Conservation (phyloP, 2,113 vertebrate genomes). For the Lucifuga dentata region DNA sequence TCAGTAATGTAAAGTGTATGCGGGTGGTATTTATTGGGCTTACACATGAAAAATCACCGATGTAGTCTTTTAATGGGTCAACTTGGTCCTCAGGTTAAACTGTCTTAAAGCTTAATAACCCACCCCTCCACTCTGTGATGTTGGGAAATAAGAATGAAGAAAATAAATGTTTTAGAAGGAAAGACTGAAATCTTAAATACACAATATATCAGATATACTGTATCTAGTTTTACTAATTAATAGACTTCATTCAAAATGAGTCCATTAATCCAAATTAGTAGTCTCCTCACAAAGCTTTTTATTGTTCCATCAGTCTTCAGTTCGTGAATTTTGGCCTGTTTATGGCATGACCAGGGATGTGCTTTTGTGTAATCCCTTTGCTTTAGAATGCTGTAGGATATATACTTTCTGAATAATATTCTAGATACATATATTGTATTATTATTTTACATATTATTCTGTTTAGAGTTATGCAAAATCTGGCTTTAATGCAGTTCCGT, state of each 20-base stretch:
- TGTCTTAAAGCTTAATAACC: no score
- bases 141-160: no score
- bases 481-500: slow-evolving; percentile 6
- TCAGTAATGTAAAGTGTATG: no score
- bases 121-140: no score
- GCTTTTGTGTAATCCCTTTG: neutral
- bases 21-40: no score
- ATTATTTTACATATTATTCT: neutral
- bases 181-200: neutral
- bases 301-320: slow-evolving; percentile 6
- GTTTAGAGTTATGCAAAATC: neutral
- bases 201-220: neutral
- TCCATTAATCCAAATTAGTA: slow-evolving; percentile 18
- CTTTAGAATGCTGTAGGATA: neutral
- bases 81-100: no score
- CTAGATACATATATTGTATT: neutral
- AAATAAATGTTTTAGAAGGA: neutral
- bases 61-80: no score
- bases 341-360: neutral
- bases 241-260: slow-evolving; percentile 31
- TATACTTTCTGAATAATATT: no score
- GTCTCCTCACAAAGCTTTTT: slow-evolving; percentile 24
- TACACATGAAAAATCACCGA: no score
- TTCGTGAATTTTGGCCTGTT: neutral
- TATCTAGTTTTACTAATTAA: slow-evolving; percentile 27